Base-by-base conservation (phyloP, 2,888 invertebrate genomes). In the Poecilus cupreus region DNA sequence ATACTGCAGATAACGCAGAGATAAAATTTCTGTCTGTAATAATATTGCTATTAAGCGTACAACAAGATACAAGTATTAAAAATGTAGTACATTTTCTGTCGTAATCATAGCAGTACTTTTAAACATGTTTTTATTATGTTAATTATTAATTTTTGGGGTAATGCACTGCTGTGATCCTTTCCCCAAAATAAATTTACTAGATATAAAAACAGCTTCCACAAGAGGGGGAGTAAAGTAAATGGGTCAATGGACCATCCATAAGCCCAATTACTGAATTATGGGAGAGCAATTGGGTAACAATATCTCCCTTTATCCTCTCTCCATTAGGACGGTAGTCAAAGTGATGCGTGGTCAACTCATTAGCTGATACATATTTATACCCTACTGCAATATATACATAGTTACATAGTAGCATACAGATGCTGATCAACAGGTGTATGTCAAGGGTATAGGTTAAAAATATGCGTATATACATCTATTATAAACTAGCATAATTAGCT, bases 221-320 rank as follows among this genome's bases (percentile, higher is more conserved):
- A 32, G 32, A 60, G 26, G 60, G 57, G 60, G 32, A 60, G 22
- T 22, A n/a, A 26, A 60, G 60, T 60, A 60, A 60, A 60, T 60
- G 26, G 26, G 16, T n/a, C 22, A 60, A 26, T 60, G 8, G 26
- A n/a, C n/a, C 60, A 24, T 32, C 22, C 26, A 60, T 60, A 26
- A 60, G 24, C 13, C 13, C 24, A 60, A 26, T 60, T 60, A 26
- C 24, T 60, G 5, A 11, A 26, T 24, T 60, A 60, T 60, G 13
- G 26, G 46, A 32, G 24, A n/a, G 60, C 26, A 60, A 60, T 60
- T 26, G 60, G 60, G 24, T 60, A 60, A 60, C 60, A 60, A 60
- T 60, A 60, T 24, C 24, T 60, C 60, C 60, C 24, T 24, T 60
- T 46, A 46, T 46, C 46, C 4, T 11, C 8, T 24, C 60, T 60